Evolutionary conservation across 2,888 invertebrate species (phyloP), one percentile per base, ranked within the genome.

Genomic region (Parasteatoda lunata): DNA sequence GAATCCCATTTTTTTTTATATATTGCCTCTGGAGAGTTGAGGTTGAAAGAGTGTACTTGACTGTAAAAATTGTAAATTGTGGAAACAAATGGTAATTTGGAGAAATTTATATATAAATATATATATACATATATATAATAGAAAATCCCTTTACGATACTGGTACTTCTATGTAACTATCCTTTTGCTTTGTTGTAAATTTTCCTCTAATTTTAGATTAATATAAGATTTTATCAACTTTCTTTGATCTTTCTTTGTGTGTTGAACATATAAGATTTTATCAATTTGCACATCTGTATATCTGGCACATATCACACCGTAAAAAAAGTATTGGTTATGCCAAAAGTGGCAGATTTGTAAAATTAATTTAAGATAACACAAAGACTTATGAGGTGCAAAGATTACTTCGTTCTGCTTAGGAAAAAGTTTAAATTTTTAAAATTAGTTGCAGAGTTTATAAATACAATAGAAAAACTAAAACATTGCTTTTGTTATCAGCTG

Each of bases 21-120:
- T 83, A 88, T 78, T 83, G 75, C 76, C 88, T 87, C 86, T 87
- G 86, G 86, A 88, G 79, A 88, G 82, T 88, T 88, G 82, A 83
- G 83, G 88, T 78, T 86, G 77, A 64, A 30, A 51, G 79, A 73
- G 79, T 85, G 79, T 77, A 86, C 69, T 77, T 81, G 77, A 88
- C 79, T 88, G 88, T 88, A 88, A 79, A 88, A 88, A 88, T 76
- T 88, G 88, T 88, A 88, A 81, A 88, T 88, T 88, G 73, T 88
- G 76, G 73, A 80, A 84, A 80, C 71, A 49, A 81, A 54, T 77
- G 81, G 77, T 73, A 81, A 86, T 82, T 82, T 87, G 81, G 81
- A 77, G 68, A 81, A 71, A 77, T 79, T 68, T 82, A 87, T 85
- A 84, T 85, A 84, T 70, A 82, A 69, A 82, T 82, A 82, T 64